Evolutionary conservation across 2,797 vertebrate genomes (phyloP).

Genomic region (Geotrypetes seraphini): DNA sequence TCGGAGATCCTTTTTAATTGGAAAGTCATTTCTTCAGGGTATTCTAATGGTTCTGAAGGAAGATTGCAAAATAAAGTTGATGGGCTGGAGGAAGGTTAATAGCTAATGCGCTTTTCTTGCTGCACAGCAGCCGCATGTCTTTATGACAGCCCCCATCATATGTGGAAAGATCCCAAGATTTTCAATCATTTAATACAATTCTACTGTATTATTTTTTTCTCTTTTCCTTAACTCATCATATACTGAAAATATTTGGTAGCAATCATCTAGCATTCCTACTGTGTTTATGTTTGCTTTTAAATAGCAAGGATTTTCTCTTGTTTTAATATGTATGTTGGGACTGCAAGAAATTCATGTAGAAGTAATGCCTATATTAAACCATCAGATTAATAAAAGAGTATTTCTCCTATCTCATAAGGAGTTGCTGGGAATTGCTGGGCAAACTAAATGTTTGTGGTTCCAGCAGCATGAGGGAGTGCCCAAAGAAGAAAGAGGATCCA

Average conservation of each 20-base stretch:
- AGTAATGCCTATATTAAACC: no score
- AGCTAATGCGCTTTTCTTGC: slow-evolving; percentile 73
- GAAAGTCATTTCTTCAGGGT: slow-evolving; percentile 99
- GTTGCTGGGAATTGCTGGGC: no score
- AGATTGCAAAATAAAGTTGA: slow-evolving; percentile 99
- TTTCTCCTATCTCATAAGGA: no score
- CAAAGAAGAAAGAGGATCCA: no score
- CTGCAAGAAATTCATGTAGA: no score
- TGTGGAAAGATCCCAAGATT: slow-evolving; percentile 70
- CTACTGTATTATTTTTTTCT: slow-evolving; percentile 23
- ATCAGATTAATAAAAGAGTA: no score
- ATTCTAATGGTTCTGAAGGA: slow-evolving; percentile 99
- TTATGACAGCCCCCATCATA: slow-evolving; percentile 73
- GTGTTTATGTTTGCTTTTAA: slow-evolving; percentile 12
- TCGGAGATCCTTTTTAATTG: slow-evolving; percentile 98
- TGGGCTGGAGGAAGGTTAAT: slow-evolving; percentile 94
- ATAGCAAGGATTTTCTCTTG: not conserved
- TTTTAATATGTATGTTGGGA: no score
- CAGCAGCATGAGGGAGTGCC: no score
- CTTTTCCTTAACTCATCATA: slow-evolving; percentile 34
- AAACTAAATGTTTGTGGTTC: no score
- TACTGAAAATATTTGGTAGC: slow-evolving; percentile 18
- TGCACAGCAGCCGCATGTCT: slow-evolving; percentile 60
- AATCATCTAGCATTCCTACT: slow-evolving; percentile 9
- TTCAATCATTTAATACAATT: slow-evolving; percentile 52